These are phyloP conservation scores for Sphaerophoria taeniata DNA, from an alignment of 2,888 invertebrate genomes.

Conservation along the genomic window DNA sequence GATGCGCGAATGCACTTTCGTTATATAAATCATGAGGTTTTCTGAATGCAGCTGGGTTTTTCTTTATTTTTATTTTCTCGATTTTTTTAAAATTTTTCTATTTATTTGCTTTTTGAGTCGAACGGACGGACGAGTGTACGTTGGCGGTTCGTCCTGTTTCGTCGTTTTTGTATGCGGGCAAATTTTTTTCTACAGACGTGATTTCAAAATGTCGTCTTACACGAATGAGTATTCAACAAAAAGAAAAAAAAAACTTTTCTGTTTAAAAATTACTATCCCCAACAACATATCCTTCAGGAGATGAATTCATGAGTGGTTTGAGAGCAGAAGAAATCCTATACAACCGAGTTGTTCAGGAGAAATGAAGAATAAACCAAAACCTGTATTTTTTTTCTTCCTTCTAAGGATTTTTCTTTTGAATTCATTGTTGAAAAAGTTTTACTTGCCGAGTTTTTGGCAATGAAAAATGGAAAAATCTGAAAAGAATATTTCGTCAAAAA, in stretches of 20 bases:
- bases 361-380: conserved; percentile 24
- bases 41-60: conserved; percentile 65
- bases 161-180: conserved; percentile 34
- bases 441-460: conserved; percentile 55
- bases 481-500: conserved; percentile 57
- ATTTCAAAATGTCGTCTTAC: conserved; percentile 67
- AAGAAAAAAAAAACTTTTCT: not conserved
- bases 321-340: conserved; percentile 27
- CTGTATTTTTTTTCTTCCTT: too few relatives aligned
- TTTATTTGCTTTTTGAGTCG: conserved; percentile 46
- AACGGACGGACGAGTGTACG: too few relatives aligned
- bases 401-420: conserved; percentile 62
- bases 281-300: conserved; percentile 47
- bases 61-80: conserved; percentile 15
- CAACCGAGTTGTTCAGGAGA: not conserved
- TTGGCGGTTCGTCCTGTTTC: conserved; percentile 30
- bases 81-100: too few relatives aligned
- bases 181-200: conserved; percentile 64
- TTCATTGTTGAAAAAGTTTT: conserved; percentile 66
- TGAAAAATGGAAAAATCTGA: conserved; percentile 57
- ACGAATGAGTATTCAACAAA: conserved; percentile 16
- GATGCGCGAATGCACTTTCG: conserved; percentile 73
- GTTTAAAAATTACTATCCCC: conserved; percentile 29
- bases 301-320: conserved; percentile 61
- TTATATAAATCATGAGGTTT: conserved; percentile 71